Percentiles rank a stretch among this genome's conserved stretches.
Conservation (phyloP, 2,797 vertebrate species). For the Argentina silus region DNA sequence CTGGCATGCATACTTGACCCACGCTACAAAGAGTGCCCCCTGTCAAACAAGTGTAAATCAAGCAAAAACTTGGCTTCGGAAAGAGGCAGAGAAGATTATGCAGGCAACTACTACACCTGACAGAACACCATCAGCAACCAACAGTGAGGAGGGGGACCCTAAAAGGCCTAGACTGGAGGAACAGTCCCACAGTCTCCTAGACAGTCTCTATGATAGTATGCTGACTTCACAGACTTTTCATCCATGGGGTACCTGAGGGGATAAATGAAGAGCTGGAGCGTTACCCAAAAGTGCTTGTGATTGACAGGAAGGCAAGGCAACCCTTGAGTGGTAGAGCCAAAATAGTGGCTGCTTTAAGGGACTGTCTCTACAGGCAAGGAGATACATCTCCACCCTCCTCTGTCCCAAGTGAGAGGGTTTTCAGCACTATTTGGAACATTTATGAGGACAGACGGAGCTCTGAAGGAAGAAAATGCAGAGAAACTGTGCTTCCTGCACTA, state of each 20-base stretch:
- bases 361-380: conserved; percentile 16
- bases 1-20: conserved; percentile 37
- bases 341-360: too few species aligned
- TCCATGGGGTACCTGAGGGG: neutral
- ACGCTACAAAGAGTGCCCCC: conserved; percentile 32
- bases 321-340: too few species aligned
- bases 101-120: neutral
- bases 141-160: neutral
- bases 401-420: conserved; percentile 19
- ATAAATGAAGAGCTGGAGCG: conserved; percentile 26
- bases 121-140: conserved; percentile 1
- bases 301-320: conserved; percentile 12
- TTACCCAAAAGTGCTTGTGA: conserved; percentile 29
- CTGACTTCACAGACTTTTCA: neutral
- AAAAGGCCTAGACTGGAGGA: conserved; percentile 26
- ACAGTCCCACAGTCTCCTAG: conserved; percentile 21
- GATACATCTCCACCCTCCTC: conserved; percentile 25
- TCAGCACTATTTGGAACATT: conserved; percentile 23
- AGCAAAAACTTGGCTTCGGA: conserved; percentile 32
- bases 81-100: conserved; percentile 8
- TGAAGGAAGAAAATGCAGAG: conserved; percentile 33
- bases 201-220: neutral
- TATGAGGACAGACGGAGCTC: conserved; percentile 27
- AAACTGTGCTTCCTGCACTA: conserved; percentile 36
- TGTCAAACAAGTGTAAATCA: conserved; percentile 25